Evolutionary conservation across 2,113 vertebrate species (phyloP).

Genomic region (Nesoenas mayeri): DNA sequence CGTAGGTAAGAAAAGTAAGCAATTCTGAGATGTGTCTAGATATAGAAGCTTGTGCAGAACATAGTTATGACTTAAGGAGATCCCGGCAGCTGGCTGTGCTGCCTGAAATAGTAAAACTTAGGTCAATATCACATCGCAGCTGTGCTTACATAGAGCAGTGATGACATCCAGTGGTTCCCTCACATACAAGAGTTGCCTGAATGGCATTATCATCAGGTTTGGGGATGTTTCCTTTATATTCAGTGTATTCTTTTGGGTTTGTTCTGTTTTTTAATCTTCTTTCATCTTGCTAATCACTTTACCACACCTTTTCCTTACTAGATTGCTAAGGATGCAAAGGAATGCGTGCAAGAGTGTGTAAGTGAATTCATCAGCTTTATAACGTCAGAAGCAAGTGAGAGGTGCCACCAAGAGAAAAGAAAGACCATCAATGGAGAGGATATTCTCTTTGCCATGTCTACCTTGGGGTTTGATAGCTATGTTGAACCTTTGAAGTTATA

Average conservation of each 20-base stretch:
- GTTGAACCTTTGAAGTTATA: slow-evolving; percentile 97
- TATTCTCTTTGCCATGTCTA: slow-evolving; percentile 99
- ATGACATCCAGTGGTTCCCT: slow-evolving; percentile 10
- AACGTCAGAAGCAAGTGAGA: slow-evolving; percentile 96
- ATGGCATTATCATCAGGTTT: neutral
- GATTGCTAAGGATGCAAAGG: slow-evolving; percentile 99
- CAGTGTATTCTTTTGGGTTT: neutral
- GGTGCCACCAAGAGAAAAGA: slow-evolving; percentile 98
- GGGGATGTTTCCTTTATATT: neutral
- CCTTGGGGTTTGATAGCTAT: slow-evolving; percentile 97
- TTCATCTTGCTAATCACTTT: neutral
- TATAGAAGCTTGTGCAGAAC: neutral
- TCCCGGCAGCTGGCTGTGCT: neutral
- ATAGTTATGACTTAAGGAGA: neutral
- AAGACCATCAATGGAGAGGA: slow-evolving; percentile 99
- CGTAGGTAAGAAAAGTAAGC: neutral
- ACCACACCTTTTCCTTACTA: slow-evolving; percentile 47
- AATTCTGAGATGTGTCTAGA: neutral
- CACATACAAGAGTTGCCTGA: neutral
- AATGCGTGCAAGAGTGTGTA: slow-evolving; percentile 98
- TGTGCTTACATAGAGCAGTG: neutral
- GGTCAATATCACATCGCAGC: neutral
- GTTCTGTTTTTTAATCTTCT: neutral
- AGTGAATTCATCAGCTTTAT: slow-evolving; percentile 99
- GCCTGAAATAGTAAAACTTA: neutral